These are phyloP conservation scores for Glandiceps talaboti DNA, from an alignment of 53 echinoderm and acorn worm genomes.

Conservation along the genomic window DNA sequence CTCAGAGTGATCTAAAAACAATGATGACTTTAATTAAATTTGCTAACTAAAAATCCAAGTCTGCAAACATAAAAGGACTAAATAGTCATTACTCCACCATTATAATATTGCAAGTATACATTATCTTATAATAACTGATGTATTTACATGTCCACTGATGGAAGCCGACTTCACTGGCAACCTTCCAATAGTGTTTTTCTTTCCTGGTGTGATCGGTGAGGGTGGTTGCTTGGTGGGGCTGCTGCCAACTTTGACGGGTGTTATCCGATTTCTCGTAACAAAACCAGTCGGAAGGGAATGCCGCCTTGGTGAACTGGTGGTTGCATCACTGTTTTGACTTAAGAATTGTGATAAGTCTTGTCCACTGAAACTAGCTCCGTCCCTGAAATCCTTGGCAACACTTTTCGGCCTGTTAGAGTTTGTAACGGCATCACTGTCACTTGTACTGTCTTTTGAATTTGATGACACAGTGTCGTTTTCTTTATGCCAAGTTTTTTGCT, in stretches of 20 bases:
- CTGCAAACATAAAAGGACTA: no score
- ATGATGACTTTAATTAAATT: no score
- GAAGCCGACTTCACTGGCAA: no score
- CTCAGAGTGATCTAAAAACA: no score
- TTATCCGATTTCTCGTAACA: background rate
- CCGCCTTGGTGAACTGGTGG: background rate
- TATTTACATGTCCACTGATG: no score
- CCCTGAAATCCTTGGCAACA: background rate
- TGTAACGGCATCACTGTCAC: background rate
- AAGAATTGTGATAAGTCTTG: background rate
- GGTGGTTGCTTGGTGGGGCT: background rate
- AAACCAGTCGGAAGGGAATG: background rate
- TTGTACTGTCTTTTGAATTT: background rate
- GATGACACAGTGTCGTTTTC: background rate
- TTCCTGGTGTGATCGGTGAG: background rate
- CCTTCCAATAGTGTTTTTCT: no score
- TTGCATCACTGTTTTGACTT: background rate
- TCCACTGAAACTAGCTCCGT: background rate
- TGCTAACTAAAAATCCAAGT: no score
- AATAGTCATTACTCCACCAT: no score
- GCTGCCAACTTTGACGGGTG: background rate
- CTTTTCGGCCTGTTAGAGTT: background rate
- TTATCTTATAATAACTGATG: no score
- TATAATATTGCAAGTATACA: no score
- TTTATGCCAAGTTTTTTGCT: background rate